Percentiles rank a stretch among this genome's conserved stretches.
Conservation (phyloP, 2,113 vertebrate species). For the Actenoides lindsayi region DNA sequence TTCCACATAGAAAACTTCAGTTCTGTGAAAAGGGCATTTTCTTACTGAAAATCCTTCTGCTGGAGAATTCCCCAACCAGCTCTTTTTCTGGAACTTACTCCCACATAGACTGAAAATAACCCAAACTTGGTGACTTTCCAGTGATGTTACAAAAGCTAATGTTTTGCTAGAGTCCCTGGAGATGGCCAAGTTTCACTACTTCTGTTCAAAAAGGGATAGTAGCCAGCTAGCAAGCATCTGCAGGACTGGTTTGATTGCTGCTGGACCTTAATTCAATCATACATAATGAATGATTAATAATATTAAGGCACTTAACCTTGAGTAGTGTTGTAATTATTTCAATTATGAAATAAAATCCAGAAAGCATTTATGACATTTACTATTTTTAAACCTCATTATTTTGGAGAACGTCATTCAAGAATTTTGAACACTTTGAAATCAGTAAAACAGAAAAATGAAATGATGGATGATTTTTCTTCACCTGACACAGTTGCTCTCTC, state of each 20-base stretch:
- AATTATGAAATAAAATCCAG: constrained; percentile 34
- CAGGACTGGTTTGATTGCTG: not conserved
- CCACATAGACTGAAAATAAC: constrained; percentile 50
- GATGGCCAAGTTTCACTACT: not conserved
- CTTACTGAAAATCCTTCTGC: constrained; percentile 34
- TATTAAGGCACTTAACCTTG: constrained; percentile 31
- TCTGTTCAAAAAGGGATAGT: not conserved
- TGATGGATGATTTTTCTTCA: not conserved
- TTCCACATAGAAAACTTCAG: not conserved
- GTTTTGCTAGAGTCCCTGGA: constrained; percentile 20
- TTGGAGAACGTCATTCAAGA: not conserved
- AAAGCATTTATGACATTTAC: constrained; percentile 17
- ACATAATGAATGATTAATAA: constrained; percentile 45
- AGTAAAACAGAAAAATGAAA: not conserved
- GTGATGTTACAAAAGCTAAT: constrained; percentile 4
- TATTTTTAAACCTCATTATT: constrained; percentile 54
- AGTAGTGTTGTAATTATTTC: constrained; percentile 11
- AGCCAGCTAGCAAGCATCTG: not conserved
- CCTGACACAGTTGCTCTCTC: not conserved
- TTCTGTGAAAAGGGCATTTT: constrained; percentile 37
- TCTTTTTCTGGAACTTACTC: constrained; percentile 42
- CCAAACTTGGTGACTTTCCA: constrained; percentile 47
- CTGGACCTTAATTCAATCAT: not conserved
- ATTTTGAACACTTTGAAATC: not conserved
- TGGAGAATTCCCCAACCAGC: constrained; percentile 45